Evolutionary conservation across 1,140 invertebrate genomes (phyloP).

Genomic region (Anastrepha ludens): DNA sequence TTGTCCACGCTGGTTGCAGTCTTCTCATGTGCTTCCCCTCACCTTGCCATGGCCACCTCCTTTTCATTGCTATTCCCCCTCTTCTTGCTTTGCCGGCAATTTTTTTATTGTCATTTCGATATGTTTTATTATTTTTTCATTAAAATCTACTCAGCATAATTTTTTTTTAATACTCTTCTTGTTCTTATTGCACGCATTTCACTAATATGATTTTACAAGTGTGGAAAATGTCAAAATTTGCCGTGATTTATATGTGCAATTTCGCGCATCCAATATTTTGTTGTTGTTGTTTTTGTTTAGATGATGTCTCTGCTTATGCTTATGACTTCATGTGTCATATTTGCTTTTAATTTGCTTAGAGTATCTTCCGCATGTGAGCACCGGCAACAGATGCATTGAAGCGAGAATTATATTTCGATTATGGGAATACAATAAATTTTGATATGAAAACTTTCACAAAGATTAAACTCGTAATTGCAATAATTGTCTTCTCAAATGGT

Average conservation of each 20-base stretch:
- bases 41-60: not conserved
- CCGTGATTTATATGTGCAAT: conserved; percentile 41
- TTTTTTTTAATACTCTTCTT: not conserved
- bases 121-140: conserved; percentile 51
- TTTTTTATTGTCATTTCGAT: conserved; percentile 37
- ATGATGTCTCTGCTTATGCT: not conserved
- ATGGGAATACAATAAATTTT: not conserved
- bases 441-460: no score
- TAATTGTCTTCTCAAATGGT: no score
- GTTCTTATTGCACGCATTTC: conserved; percentile 29
- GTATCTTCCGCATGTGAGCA: not conserved
- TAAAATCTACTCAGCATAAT: conserved; percentile 31
- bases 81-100: not conserved
- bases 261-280: conserved; percentile 18
- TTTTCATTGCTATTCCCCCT: not conserved
- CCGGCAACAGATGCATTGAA: not conserved
- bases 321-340: conserved; percentile 43
- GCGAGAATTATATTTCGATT: not conserved
- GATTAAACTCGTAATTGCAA: no score
- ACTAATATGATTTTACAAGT: conserved; percentile 47
- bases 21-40: not conserved
- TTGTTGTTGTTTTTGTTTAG: not conserved
- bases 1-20: not conserved
- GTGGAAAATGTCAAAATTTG: conserved; percentile 38
- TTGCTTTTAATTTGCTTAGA: conserved; percentile 48